Evolutionary conservation across 2,888 invertebrate species (phyloP).

Genomic region (Drosophila lutescens): DNA sequence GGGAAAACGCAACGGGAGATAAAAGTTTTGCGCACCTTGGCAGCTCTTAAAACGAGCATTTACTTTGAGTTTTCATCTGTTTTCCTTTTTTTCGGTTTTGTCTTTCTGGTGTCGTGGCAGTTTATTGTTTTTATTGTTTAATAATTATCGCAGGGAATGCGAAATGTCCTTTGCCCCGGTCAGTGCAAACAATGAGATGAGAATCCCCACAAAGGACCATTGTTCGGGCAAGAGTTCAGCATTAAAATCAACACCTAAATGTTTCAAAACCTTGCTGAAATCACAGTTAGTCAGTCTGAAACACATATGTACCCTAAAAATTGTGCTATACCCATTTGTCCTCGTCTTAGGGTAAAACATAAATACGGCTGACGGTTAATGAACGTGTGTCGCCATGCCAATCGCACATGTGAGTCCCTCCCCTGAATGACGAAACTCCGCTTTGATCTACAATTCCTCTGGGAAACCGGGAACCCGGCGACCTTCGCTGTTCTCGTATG

Average conservation of each 20-base stretch:
- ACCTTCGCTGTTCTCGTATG: slow-evolving; percentile 21
- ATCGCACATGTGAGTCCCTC: slow-evolving; percentile 25
- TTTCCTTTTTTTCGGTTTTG: neutral
- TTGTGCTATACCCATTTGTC: slow-evolving; percentile 4
- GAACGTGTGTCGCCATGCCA: slow-evolving; percentile 45
- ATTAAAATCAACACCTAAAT: slow-evolving; percentile 32
- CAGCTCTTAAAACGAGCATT: slow-evolving; percentile 17
- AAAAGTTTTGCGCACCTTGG: slow-evolving; percentile 70
- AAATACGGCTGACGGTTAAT: slow-evolving; percentile 34
- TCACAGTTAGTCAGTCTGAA: slow-evolving; percentile 12
- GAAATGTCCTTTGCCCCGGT: slow-evolving; percentile 22
- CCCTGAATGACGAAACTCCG: slow-evolving; percentile 36
- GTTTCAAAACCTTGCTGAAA: slow-evolving; percentile 22
- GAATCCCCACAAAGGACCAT: slow-evolving; percentile 22
- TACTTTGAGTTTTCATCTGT: slow-evolving; percentile 28
- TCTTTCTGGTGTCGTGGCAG: slow-evolving; percentile 67
- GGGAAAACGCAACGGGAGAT: slow-evolving; percentile 50
- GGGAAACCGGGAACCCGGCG: slow-evolving; percentile 4
- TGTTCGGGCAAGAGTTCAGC: slow-evolving; percentile 28
- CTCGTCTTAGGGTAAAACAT: neutral
- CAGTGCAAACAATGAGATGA: slow-evolving; percentile 40
- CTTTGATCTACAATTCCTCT: slow-evolving; percentile 34
- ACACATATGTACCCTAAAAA: slow-evolving; percentile 19
- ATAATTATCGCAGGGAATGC: slow-evolving; percentile 69
- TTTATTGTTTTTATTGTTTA: slow-evolving; percentile 77